A percentile compares a stretch with the other conserved stretches of the same genome.
Evolutionary conservation across 2,113 vertebrate genomes (phyloP).

Genomic region (Tenebrosternarchus preto): DNA sequence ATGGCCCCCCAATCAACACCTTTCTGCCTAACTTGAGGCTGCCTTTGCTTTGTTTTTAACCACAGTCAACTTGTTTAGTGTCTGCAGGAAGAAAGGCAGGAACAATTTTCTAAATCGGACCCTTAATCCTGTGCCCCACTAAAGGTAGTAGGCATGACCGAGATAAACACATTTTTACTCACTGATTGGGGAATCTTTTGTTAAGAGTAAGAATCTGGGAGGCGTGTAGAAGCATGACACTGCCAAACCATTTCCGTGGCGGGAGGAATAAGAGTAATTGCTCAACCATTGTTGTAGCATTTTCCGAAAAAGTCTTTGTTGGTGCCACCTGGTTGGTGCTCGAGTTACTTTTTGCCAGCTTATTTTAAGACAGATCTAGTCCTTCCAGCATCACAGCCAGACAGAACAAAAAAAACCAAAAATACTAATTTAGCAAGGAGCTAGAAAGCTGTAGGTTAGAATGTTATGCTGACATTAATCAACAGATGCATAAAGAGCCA

Average conservation of each 20-base stretch:
- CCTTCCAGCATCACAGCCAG: no score
- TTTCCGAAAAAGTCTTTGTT: background rate
- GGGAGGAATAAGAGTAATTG: no score
- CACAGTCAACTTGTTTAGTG: slow-evolving; percentile 14
- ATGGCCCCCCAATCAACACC: slow-evolving; percentile 35
- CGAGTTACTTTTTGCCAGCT: background rate
- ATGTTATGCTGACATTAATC: no score
- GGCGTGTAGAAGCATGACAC: slow-evolving; percentile 16
- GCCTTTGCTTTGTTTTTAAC: background rate
- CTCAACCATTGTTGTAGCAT: background rate
- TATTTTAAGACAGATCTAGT: no score
- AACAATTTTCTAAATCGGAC: slow-evolving; percentile 17
- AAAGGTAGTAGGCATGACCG: slow-evolving; percentile 8
- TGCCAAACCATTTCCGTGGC: background rate
- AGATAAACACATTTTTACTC: slow-evolving; percentile 35
- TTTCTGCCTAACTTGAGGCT: slow-evolving; percentile 27
- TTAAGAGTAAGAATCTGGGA: slow-evolving; percentile 15
- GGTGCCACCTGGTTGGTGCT: background rate
- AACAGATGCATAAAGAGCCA: no score
- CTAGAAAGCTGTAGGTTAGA: no score
- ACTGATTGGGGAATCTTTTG: slow-evolving; percentile 4
- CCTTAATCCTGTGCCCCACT: background rate
- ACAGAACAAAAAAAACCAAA: no score
- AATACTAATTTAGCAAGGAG: no score
- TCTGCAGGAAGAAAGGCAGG: background rate